Evolutionary conservation across 2,113 vertebrate genomes (phyloP), one percentile per base, ranked within the genome.

Genomic region (Pygathrix nemaeus): DNA sequence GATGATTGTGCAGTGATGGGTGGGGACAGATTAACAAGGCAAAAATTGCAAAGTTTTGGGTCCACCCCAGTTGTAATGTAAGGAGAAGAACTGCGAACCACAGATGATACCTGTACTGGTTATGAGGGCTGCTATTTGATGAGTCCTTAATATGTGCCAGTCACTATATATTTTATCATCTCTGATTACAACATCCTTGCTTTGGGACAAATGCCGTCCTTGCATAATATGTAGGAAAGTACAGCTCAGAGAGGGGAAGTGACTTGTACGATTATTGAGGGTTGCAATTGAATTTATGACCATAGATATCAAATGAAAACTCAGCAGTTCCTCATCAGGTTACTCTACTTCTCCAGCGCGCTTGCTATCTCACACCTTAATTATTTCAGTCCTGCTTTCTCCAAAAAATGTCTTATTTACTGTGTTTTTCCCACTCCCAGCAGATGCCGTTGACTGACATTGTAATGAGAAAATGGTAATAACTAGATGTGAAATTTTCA

Each of bases 101-200:
- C 66, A 48, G 38, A 14, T 25, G 35, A 16, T 9, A 5, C 43
- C 12, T 1, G 25, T 4, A 17, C 55, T 6, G 7, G 38, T 27
- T 30, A 25, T 23, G 5, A 12, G 8, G 10, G 3, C 43, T 27
- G 6, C 23, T 11, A 0, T 83, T 52, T 12, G n/a, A 8, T 43
- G 25, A 88, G 32, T 27, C 10, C 21, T 43, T 78, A 2, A 6
- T 38, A 30, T 45, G 59, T 66, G 11, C 43, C 52, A 55, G 12
- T 75, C 81, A 18, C 17, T 25, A 32, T 48, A 9, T 27, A 25
- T n/a, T 70, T 52, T 30, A 13, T 78, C 59, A 17, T 40, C 76
- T 45, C 12, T 20, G 35, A 35, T 78, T 32, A 48, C 57, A 17
- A 23, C 55, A 66, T 18, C 12, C 55, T 92, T n/a, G 25, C 43